Conservation (phyloP, 2,113 vertebrate genomes). For the Corythornis madagascariensis region DNA sequence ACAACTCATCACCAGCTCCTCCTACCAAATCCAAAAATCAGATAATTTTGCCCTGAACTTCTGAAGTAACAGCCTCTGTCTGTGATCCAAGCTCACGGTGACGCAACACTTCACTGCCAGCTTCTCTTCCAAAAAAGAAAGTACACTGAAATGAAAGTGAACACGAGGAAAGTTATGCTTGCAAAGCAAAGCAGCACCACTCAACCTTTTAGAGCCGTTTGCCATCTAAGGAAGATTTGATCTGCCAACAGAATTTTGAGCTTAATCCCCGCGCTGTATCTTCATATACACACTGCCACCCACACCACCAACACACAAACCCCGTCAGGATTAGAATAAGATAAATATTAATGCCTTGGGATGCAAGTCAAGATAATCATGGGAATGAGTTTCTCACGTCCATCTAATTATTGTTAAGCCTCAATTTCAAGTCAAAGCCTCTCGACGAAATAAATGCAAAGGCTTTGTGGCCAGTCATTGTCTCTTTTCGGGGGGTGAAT, state of each 20-base stretch:
- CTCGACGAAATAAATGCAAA: neutral
- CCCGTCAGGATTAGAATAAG: fast-evolving
- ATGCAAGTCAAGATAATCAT: neutral
- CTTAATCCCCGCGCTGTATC: neutral
- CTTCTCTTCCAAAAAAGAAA: constrained; percentile 56
- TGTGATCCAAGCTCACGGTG: neutral
- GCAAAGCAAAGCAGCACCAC: neutral
- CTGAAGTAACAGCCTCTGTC: neutral
- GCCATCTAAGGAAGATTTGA: constrained; percentile 28
- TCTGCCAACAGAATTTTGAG: neutral
- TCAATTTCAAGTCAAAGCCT: neutral
- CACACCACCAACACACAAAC: neutral
- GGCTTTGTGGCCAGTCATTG: neutral
- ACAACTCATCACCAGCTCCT: neutral
- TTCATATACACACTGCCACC: neutral
- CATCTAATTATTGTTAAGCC: neutral
- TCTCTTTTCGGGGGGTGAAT: neutral
- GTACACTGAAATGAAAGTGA: neutral
- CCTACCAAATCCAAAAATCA: neutral
- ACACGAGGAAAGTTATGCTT: constrained; percentile 12
- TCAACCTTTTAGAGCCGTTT: neutral
- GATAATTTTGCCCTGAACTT: neutral
- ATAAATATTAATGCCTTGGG: neutral
- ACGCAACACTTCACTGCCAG: neutral
- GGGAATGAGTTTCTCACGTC: neutral